phyloP scores from a whole-genome alignment of 2,797 vertebrate genomes.

The Danio tinwini region DNA sequence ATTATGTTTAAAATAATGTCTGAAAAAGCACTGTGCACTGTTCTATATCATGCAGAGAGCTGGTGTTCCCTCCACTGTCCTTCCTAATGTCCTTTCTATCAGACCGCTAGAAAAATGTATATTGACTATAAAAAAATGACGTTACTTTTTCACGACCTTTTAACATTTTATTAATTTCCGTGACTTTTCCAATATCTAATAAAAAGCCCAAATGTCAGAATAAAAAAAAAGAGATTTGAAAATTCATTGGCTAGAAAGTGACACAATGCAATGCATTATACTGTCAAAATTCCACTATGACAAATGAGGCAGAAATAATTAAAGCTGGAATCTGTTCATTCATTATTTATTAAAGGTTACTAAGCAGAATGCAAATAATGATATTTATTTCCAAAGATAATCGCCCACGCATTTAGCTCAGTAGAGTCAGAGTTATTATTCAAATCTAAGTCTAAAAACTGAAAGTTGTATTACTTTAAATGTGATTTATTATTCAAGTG shows the following conservation, averaged over 20 bases:
- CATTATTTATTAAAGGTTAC: background rate
- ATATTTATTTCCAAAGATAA: background rate
- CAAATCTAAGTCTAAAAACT: too few species aligned
- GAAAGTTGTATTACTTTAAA: too few species aligned
- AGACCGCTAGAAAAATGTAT: background rate
- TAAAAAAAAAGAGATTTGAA: too few species aligned
- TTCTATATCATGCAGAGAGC: background rate
- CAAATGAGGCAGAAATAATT: too few species aligned
- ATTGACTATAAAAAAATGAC: background rate
- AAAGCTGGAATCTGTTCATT: too few species aligned
- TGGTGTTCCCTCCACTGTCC: background rate
- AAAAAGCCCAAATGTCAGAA: background rate
- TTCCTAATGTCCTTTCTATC: background rate
- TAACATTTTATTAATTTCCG: background rate
- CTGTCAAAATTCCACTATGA: background rate
- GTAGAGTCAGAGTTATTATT: too few species aligned
- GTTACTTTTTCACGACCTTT: conserved; percentile 1
- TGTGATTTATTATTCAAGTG: too few species aligned
- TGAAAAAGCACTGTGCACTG: background rate
- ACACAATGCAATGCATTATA: background rate
- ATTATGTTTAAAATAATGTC: background rate
- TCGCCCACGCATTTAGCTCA: too few species aligned
- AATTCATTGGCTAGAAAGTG: background rate
- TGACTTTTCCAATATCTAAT: conserved; percentile 6
- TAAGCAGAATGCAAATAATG: background rate